phyloP scores from a whole-genome alignment of 1,140 invertebrate species.

The Vanessa tameamea region DNA sequence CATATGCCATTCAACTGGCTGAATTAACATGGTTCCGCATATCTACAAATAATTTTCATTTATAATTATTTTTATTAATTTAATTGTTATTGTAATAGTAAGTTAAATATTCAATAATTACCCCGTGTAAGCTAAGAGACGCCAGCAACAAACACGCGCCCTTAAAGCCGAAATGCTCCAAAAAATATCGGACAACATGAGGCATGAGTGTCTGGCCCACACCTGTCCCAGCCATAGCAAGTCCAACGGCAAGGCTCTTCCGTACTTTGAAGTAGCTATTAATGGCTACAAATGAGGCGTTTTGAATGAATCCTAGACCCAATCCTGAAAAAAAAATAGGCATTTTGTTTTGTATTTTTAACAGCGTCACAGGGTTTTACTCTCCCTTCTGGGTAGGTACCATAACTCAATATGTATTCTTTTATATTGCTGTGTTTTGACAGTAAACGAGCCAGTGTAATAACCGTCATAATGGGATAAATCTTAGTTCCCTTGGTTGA shows the following conservation, averaged over 20 bases:
- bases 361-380: no score
- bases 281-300: conserved; percentile 86
- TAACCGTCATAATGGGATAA: no score
- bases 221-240: conserved; percentile 86
- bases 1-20: conserved; percentile 81
- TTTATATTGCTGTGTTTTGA: no score
- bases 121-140: conserved; percentile 82
- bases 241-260: conserved; percentile 85
- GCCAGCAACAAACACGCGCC: conserved; percentile 83
- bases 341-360: no score
- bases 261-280: conserved; percentile 86
- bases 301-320: conserved; percentile 84
- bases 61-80: neutral
- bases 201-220: conserved; percentile 89
- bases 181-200: conserved; percentile 82
- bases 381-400: no score
- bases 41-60: conserved; percentile 52
- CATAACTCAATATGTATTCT: no score
- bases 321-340: conserved; percentile 79
- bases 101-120: conserved; percentile 50
- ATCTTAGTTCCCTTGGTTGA: no score
- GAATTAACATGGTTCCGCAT: conserved; percentile 75
- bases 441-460: no score
- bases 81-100: neutral
- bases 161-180: conserved; percentile 81